Conservation (phyloP, 2,113 vertebrate species). For the Galemys pyrenaicus region DNA sequence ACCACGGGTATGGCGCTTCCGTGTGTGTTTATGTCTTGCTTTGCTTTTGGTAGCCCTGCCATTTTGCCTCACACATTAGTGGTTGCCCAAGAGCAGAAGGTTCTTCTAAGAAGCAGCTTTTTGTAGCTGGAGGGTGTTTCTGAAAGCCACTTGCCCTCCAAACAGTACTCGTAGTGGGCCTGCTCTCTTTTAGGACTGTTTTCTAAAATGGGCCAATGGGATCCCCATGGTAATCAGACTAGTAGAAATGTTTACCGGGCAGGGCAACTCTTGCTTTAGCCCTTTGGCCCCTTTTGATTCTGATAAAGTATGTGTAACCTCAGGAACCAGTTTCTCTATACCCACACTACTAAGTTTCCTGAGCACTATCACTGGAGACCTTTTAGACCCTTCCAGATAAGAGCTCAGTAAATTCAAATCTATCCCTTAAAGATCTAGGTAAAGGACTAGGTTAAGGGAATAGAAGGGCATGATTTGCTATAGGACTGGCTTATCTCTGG, state of each 20-base stretch:
- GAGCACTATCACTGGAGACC: background rate
- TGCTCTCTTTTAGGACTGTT: background rate
- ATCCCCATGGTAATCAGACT: background rate
- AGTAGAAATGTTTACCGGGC: background rate
- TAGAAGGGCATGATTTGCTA: background rate
- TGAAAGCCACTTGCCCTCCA: background rate
- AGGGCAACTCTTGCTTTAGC: background rate
- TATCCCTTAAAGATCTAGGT: background rate
- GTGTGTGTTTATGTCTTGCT: background rate
- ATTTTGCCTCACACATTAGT: background rate
- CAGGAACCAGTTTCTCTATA: background rate
- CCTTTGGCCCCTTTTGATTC: background rate
- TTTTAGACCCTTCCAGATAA: background rate
- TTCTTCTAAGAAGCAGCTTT: background rate
- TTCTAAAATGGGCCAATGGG: background rate
- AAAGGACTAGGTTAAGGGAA: background rate
- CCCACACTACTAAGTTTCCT: background rate
- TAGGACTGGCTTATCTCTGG: background rate
- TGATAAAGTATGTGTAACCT: background rate
- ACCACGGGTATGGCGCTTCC: background rate
- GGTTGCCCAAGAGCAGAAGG: accelerated
- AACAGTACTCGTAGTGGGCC: background rate
- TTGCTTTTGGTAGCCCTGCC: background rate
- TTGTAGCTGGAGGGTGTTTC: background rate
- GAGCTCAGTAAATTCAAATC: background rate